These are phyloP conservation scores for Oceanodroma tethys DNA, from an alignment of 2,113 vertebrate species.

Conservation along the genomic window DNA sequence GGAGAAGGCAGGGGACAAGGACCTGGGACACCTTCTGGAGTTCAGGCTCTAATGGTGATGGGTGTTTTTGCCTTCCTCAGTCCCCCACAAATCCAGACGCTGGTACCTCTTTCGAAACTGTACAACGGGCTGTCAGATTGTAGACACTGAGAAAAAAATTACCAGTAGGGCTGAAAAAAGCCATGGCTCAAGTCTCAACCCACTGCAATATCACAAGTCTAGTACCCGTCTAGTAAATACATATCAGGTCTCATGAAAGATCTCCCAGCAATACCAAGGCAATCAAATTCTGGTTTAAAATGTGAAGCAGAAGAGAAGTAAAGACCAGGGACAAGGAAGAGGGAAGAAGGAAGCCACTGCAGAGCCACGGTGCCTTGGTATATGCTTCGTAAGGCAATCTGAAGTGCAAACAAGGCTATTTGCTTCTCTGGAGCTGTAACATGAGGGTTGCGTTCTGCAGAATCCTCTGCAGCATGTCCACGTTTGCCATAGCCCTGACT, in stretches of 20 bases:
- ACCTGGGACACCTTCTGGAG: not conserved
- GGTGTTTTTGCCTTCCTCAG: not conserved
- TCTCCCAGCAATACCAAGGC: not conserved
- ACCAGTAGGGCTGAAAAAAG: not conserved
- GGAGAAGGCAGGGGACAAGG: not conserved
- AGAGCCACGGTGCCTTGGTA: not conserved
- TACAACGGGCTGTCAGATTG: not conserved
- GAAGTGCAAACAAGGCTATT: not conserved
- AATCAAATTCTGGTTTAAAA: not conserved
- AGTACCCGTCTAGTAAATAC: not conserved
- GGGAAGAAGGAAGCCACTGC: not conserved
- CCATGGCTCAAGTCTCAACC: not conserved
- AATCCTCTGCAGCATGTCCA: not conserved
- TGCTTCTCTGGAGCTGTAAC: not conserved
- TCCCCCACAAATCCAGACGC: not conserved
- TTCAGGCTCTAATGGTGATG: not conserved
- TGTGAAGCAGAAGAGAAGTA: not conserved
- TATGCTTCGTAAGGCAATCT: not conserved
- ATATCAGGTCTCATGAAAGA: not conserved
- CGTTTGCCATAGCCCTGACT: not conserved
- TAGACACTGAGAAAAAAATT: not conserved
- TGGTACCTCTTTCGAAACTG: not conserved
- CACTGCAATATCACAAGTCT: not conserved
- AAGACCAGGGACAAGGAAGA: not conserved
- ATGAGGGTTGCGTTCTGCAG: not conserved